Percentiles rank a stretch among this genome's conserved stretches.
Evolutionary conservation across 1,140 invertebrate species (phyloP).

Genomic region (Conopomorpha cramerella): DNA sequence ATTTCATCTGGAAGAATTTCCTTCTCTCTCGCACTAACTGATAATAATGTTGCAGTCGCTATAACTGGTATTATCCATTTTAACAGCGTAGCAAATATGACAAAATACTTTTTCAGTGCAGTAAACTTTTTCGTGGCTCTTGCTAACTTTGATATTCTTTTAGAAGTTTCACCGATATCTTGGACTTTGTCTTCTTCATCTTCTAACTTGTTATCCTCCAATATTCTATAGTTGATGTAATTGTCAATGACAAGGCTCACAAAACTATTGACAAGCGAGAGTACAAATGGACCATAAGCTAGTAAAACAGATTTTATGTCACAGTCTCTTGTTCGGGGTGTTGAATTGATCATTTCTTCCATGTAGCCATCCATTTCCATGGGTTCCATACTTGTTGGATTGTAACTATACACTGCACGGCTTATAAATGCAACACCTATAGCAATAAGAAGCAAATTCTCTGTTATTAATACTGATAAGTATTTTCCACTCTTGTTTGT

Average conservation of each 20-base stretch:
- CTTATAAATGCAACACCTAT: slow-evolving; percentile 39
- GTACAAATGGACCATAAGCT: slow-evolving; percentile 35
- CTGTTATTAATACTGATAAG: slow-evolving; percentile 30
- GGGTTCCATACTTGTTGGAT: slow-evolving; percentile 13
- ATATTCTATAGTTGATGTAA: slow-evolving; percentile 40
- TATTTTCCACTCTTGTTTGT: slow-evolving; percentile 14
- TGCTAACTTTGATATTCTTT: slow-evolving; percentile 6
- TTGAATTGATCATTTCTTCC: slow-evolving; percentile 2
- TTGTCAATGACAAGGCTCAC: slow-evolving; percentile 38
- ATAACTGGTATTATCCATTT: slow-evolving; percentile 39
- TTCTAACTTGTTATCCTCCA: slow-evolving; percentile 19
- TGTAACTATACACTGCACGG: slow-evolving; percentile 19
- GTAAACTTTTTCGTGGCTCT: slow-evolving; percentile 12
- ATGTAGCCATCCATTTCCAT: slow-evolving; percentile 17
- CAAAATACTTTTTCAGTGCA: slow-evolving; percentile 30
- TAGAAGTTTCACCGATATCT: slow-evolving; percentile 12
- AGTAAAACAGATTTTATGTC: slow-evolving; percentile 27
- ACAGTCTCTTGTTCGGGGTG: slow-evolving; percentile 13
- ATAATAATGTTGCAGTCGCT: no score
- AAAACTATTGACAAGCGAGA: slow-evolving; percentile 48
- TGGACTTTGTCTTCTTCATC: slow-evolving; percentile 27
- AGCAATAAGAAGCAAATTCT: slow-evolving; percentile 36
- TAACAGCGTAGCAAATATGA: slow-evolving; percentile 18
- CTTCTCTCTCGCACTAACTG: no score
- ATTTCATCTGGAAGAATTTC: no score